Base-by-base conservation (phyloP, 2,888 invertebrate genomes). In the Catonia carolina region DNA sequence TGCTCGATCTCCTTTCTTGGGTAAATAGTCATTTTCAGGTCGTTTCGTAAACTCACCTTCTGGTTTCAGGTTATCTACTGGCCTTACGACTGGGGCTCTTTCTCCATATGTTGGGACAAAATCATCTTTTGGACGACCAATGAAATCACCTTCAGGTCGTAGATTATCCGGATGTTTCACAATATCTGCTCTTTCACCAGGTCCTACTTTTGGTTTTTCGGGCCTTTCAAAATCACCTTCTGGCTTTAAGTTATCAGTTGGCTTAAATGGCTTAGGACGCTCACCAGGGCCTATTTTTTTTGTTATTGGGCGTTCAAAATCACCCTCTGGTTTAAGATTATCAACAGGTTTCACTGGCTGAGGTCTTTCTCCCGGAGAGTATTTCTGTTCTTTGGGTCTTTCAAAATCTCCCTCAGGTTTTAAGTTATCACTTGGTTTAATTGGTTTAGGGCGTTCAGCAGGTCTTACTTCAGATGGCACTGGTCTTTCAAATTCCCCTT, bases 101-200 rank as follows among this genome's bases (percentile, higher is more conserved):
- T 64, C 65, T 31, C 62, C 62, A 45, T 47, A 62, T 35, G 37
- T 47, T 22, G 59, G 57, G 2, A 45, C 23, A 49, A 65, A 61
- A 64, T 76, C 75, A 63, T 78, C 77, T 17, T 68, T 68, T 20
- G 72, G 75, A 62, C 69, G 72, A 58, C 61, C 63, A 35, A 66
- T 63, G 48, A 75, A 75, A 5, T 74, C 73, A 15, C 74, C 74
- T 66, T 74, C 74, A 3, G 72, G 69, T 37, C 64, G 62, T 3
- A 73, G 62, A 56, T 71, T 64, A 64, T 74, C 74, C 18, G 67
- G 57, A 14, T 72, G 67, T 55, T 77, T 76, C 17, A 79, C 73
- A 48, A 74, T 76, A 61, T 77, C 77, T 65, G 76, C 79, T 64
- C 80, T 79, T 64, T 79, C 79, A 8, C 80, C 81, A 53, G 72